Evolutionary conservation across 2,888 invertebrate species (phyloP).

Genomic region (Sinhomidia bicolor): DNA sequence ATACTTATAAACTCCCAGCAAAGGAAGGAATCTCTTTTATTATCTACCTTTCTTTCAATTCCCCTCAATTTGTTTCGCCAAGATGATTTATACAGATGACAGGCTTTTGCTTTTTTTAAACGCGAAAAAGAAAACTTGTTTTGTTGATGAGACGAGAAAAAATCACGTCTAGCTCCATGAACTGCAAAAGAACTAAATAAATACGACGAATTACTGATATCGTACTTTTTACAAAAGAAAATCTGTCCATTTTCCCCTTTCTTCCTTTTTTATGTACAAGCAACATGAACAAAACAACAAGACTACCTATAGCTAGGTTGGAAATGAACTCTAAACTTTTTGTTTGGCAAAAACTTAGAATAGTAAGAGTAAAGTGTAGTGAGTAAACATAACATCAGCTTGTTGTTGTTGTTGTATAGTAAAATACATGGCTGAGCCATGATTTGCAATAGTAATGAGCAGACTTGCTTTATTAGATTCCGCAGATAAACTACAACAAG

Average conservation of each 20-base stretch:
- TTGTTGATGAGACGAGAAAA: neutral
- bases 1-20: too few species aligned
- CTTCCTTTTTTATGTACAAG: neutral
- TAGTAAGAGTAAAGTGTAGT: neutral
- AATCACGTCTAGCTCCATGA: slow-evolving; percentile 20
- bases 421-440: neutral
- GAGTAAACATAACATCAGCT: neutral
- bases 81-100: neutral
- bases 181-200: slow-evolving; percentile 37
- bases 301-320: too few species aligned
- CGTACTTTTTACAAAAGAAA: neutral
- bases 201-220: neutral
- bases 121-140: neutral
- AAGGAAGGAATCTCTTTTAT: neutral
- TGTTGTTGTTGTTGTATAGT: neutral
- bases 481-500: slow-evolving; percentile 8
- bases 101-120: neutral
- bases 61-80: neutral
- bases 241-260: neutral
- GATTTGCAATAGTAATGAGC: slow-evolving; percentile 31
- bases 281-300: neutral
- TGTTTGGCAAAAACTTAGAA: slow-evolving; percentile 1
- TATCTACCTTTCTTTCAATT: neutral
- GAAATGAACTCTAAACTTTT: slow-evolving; percentile 1
- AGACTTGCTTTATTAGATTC: slow-evolving; percentile 17